phyloP scores from a whole-genome alignment of 2,888 invertebrate species.

The Parnassius glacialis region DNA sequence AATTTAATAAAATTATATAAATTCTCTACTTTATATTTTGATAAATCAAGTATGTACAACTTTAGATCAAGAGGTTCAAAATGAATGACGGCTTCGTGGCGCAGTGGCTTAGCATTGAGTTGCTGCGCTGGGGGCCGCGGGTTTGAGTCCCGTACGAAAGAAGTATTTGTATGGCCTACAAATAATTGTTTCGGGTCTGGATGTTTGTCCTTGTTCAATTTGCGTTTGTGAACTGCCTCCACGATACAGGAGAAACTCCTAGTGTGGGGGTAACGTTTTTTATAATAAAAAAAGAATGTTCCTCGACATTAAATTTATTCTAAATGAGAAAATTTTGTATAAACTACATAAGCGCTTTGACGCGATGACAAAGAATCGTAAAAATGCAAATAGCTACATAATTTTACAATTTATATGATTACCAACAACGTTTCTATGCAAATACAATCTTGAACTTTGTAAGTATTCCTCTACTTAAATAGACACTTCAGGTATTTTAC shows the following conservation, averaged over 20 bases:
- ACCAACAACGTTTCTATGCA: slow-evolving; percentile 7
- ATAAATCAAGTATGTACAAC: too few species aligned
- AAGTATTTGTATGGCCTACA: too few species aligned
- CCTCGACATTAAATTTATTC: slow-evolving; percentile 3
- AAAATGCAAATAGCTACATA: slow-evolving; percentile 16
- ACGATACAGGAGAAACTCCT: too few species aligned
- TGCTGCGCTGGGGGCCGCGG: too few species aligned
- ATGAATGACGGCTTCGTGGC: too few species aligned
- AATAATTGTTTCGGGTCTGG: too few species aligned
- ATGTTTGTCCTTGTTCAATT: too few species aligned
- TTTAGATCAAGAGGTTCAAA: neutral
- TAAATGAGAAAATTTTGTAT: slow-evolving; percentile 13
- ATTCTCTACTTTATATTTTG: slow-evolving; percentile 1
- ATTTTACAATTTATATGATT: slow-evolving; percentile 18
- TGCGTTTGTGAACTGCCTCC: too few species aligned
- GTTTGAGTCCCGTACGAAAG: too few species aligned
- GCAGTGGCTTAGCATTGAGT: too few species aligned
- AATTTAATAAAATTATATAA: slow-evolving; percentile 14
- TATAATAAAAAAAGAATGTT: too few species aligned
- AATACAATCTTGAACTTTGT: neutral
- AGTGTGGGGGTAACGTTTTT: too few species aligned
- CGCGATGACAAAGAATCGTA: slow-evolving; percentile 4
- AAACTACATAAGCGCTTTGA: neutral
- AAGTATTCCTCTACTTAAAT: neutral
- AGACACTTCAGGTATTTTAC: neutral